Evolutionary conservation across 1,140 invertebrate species (phyloP), one percentile per base, ranked within the genome.

Genomic region (Palaemon carinicauda): DNA sequence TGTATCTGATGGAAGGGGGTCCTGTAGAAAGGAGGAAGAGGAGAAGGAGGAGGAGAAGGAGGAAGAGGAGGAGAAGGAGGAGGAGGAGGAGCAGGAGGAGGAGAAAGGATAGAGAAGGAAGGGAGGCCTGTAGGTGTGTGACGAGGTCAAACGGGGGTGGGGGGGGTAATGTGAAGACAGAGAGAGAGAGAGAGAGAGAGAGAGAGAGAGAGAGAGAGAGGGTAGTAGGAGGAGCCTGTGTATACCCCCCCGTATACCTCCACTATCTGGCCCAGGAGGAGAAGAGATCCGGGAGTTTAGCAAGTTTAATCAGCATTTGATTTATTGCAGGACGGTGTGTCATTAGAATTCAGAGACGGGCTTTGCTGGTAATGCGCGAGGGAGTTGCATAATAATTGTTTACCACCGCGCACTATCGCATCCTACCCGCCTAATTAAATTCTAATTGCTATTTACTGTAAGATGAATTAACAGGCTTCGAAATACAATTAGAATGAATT

Each of bases 351-450:
- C n/a, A 27, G 60, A 65, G 60, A 65, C 7, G 60, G n/a, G 60
- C 60, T 65, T 65, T 65, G 60, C 27, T 65, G 60, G 60, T 65
- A 65, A 65, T 65, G 60, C 60, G 65, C 24, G 65, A 69, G 65
- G 29, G 65, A n/a, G 65, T 69, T 69, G n/a, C 65, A 69, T 69
- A 69, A 69, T 69, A 69, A 69, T 27, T 69, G 65, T 69, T 69
- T 69, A 69, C 65, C 65, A 17, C 41, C 24, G 65, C 65, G 24
- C n/a, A 24, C 65, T 69, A 69, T 69, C 65, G 29, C 24, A 69
- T 69, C 65, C 65, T 31, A 9, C 24, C 15, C 24, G 21, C 41
- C 41, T 69, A 69, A 69, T 69, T 69, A 69, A 69, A 69, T 69
- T 69, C 21, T 69, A 69, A 69, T 69, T 69, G 65, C 3, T 24